Base-by-base conservation (phyloP, 1,140 invertebrate species). In the Hyles euphorbiae region DNA sequence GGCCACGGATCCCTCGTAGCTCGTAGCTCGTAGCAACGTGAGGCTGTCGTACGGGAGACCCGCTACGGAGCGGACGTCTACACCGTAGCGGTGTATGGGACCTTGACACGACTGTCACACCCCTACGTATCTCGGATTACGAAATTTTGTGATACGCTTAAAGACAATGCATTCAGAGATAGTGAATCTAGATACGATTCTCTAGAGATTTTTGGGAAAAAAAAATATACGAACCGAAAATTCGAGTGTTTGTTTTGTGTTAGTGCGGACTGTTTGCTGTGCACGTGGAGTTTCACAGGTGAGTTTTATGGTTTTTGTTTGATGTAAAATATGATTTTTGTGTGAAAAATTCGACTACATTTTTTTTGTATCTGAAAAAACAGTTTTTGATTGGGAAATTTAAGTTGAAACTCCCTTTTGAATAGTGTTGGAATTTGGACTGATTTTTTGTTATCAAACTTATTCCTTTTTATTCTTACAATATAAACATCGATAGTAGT, bases 1-100 rank as follows among this genome's bases (percentile, higher is more conserved):
- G 81, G 83, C 83, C 64, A 78, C 81, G 73, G 63, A 82, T 84
- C 74, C 83, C 79, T 54, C 53, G 43, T 54, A 54, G 36, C 81
- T 77, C 83, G 81, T 86, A 86, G 85, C 83, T 84, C 79, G 85
- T 88, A 82, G 85, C 83, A 86, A 86, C 85, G 83, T 81, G 85
- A 80, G 81, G 67, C 82, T 88, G 80, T 88, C 81, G 85, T 83
- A 74, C 81, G 77, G 78, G 80, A 81, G 76, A 72, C 65, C 72
- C 72, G 81, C 76, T 83, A 82, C 83, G 73, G 69, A 65, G 74
- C 81, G 81, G 83, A 80, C 83, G 85, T 81, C 78, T 81, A 81
- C 76, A 72, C 60, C 78, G 80, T 79, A 83, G 78, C 64, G 44
- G 49, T 56, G 55, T 55, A 62, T 61, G 68, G 58, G 73, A 81